phyloP scores from a whole-genome alignment of 2,113 vertebrate species.

The Pteruthius melanotis region DNA sequence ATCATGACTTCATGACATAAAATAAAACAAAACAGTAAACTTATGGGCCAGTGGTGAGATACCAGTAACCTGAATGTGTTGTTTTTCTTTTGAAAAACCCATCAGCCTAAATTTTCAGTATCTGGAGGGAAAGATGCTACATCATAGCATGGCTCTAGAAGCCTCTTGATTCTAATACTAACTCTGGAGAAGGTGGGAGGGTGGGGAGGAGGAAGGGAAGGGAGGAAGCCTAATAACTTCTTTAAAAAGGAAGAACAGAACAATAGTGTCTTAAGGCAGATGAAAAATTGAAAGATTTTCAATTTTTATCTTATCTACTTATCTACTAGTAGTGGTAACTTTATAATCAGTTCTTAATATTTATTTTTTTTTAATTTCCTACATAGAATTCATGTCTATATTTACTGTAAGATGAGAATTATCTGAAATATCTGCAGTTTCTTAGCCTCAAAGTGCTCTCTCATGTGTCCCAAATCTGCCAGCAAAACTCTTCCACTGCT shows the following conservation, averaged over 20 bases:
- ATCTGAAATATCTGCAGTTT: not conserved
- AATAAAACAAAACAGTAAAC: not conserved
- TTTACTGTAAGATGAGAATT: not conserved
- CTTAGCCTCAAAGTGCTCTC: not conserved
- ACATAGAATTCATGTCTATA: not conserved
- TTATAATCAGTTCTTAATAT: not conserved
- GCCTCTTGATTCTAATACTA: not conserved
- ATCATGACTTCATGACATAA: not conserved
- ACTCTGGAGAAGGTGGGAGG: not conserved
- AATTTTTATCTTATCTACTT: too few species aligned
- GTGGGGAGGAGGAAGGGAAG: not conserved
- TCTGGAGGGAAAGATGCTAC: not conserved
- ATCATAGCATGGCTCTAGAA: not conserved
- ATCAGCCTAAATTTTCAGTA: not conserved
- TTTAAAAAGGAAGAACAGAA: not conserved
- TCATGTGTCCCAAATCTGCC: constrained; percentile 29
- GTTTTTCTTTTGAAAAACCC: not conserved
- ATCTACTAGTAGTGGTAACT: not conserved
- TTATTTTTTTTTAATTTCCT: not conserved
- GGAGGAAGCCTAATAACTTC: not conserved
- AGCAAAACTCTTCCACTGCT: constrained; percentile 2
- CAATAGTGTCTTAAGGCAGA: not conserved
- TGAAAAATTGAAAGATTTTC: not conserved
- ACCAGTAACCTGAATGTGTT: not conserved
- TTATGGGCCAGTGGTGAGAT: not conserved